A percentile compares a stretch with the other conserved stretches of the same genome.
These are phyloP conservation scores for Macaca nemestrina DNA, from an alignment of 2,113 vertebrate species.

Conservation along the genomic window DNA sequence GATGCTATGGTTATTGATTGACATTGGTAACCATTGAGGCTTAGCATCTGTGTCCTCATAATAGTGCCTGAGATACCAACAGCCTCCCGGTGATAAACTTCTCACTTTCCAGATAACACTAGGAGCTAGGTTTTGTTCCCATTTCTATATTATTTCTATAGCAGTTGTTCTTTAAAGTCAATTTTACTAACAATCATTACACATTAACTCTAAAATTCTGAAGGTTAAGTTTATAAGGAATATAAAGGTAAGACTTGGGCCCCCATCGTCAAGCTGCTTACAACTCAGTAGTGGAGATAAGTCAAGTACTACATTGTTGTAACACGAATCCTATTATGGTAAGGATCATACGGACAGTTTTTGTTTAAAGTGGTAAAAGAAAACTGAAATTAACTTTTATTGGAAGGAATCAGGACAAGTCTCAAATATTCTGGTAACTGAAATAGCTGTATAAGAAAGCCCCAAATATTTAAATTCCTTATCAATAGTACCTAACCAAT, in stretches of 20 bases:
- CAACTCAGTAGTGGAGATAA: neutral
- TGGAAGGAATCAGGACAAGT: neutral
- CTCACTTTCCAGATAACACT: neutral
- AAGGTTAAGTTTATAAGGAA: neutral
- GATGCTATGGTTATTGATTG: neutral
- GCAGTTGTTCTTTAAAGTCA: neutral
- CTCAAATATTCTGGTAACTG: neutral
- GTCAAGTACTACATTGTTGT: neutral
- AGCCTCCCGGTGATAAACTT: neutral
- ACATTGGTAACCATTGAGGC: neutral
- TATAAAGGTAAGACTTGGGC: neutral
- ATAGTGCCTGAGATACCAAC: neutral
- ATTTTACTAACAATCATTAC: neutral
- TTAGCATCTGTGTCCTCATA: neutral
- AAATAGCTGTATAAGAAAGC: slow-evolving; percentile 35
- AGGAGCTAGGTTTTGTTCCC: neutral
- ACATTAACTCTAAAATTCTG: neutral
- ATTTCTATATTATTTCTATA: neutral
- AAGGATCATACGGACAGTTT: neutral
- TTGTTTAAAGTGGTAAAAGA: neutral
- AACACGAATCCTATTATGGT: neutral
- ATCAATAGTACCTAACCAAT: neutral
- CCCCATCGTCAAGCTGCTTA: neutral
- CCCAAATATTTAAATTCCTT: slow-evolving; percentile 19
- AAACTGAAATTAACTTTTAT: neutral